Conservation (phyloP, 2,888 invertebrate genomes). For the Tachystola acroxantha region DNA sequence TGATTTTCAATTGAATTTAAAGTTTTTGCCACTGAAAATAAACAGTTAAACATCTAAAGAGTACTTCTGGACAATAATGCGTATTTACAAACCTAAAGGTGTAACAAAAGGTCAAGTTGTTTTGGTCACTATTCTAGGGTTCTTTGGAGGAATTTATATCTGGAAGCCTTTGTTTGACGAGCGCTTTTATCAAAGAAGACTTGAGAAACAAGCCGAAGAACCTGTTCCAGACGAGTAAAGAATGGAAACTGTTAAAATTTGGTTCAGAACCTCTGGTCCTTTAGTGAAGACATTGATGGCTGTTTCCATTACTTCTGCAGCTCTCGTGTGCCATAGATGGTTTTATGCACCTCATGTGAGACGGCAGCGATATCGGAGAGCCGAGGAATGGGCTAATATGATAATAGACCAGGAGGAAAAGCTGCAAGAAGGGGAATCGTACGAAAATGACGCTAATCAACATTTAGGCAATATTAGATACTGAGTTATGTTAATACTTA, state of each 20-base stretch:
- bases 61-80: constrained; percentile 39
- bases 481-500: constrained; percentile 1
- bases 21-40: no score
- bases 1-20: no score
- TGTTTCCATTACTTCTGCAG: constrained; percentile 46
- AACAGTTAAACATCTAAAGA: no score
- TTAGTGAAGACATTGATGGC: constrained; percentile 55
- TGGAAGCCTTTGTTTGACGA: constrained; percentile 69
- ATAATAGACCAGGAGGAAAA: constrained; percentile 56
- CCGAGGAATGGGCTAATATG: constrained; percentile 58
- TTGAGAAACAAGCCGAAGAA: constrained; percentile 12
- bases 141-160: constrained; percentile 66
- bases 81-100: constrained; percentile 56
- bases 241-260: constrained; percentile 38
- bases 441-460: not conserved
- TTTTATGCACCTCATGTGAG: constrained; percentile 41
- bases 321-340: constrained; percentile 37
- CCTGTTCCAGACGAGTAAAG: constrained; percentile 19
- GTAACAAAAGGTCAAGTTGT: constrained; percentile 56
- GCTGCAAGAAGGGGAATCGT: constrained; percentile 10
- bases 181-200: constrained; percentile 27
- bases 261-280: constrained; percentile 43
- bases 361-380: constrained; percentile 33
- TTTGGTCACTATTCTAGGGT: constrained; percentile 57
- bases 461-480: constrained; percentile 8